Conservation (phyloP, 2,797 vertebrate species). For the Pseudocheirus occidentalis region DNA sequence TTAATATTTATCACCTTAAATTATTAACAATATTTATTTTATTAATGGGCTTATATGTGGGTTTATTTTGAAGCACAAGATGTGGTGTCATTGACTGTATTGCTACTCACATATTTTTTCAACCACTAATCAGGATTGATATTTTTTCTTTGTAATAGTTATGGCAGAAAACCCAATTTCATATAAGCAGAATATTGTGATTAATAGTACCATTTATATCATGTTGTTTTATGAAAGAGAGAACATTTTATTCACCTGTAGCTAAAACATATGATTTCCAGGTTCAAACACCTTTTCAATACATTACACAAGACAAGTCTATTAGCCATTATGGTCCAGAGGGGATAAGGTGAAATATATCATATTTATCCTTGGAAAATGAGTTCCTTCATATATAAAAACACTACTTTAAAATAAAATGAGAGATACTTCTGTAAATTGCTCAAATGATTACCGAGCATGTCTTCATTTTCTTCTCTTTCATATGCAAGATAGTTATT, state of each 20-base stretch:
- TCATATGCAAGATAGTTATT: no score
- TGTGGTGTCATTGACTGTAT: not conserved
- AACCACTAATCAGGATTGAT: not conserved
- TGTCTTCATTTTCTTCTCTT: no score
- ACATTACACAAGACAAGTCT: not conserved
- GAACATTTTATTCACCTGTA: not conserved
- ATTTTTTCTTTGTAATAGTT: not conserved
- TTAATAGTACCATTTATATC: not conserved
- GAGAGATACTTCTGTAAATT: no score
- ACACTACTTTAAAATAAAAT: not conserved
- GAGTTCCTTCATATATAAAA: not conserved
- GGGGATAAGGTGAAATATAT: not conserved
- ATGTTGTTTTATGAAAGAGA: not conserved
- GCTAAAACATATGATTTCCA: not conserved
- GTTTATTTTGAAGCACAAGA: not conserved
- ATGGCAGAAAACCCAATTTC: not conserved
- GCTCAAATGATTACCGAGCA: no score
- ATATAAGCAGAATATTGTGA: not conserved
- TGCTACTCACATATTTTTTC: not conserved
- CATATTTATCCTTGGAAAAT: not conserved
- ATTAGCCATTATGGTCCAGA: not conserved
- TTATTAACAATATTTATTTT: not conserved
- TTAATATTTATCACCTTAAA: not conserved
- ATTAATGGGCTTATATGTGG: no score
- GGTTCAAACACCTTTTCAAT: not conserved